These are phyloP conservation scores for Caenorhabditis doughertyi DNA, from an alignment of 2,888 invertebrate genomes.

Conservation along the genomic window DNA sequence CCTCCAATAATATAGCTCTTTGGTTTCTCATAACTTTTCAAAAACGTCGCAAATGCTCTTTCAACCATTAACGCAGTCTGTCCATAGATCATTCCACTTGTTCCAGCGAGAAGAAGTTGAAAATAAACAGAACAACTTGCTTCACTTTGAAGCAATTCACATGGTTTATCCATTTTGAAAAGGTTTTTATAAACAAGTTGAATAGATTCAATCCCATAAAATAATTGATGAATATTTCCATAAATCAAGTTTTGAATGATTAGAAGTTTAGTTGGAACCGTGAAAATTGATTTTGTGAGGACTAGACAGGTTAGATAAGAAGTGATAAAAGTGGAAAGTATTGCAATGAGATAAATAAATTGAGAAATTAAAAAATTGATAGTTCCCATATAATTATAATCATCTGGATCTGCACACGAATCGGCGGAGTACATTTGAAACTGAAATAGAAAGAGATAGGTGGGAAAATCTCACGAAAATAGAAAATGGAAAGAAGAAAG, in stretches of 20 bases:
- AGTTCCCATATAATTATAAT: not conserved
- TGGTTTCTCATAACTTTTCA: not conserved
- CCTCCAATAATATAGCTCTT: not conserved
- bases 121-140: slow-evolving; percentile 15
- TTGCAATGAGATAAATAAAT: not conserved
- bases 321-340: not conserved
- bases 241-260: slow-evolving; percentile 25
- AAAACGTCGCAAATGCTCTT: slow-evolving; percentile 22
- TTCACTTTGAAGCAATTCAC: slow-evolving; percentile 14
- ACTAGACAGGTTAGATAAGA: not conserved
- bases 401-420: not conserved
- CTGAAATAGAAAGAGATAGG: no score
- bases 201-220: slow-evolving; percentile 7
- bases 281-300: slow-evolving; percentile 27
- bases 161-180: slow-evolving; percentile 6
- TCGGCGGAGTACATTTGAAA: no score
- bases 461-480: no score
- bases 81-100: slow-evolving; percentile 40
- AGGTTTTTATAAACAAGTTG: slow-evolving; percentile 18
- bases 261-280: slow-evolving; percentile 16
- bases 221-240: slow-evolving; percentile 31
- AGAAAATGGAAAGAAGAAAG: no score
- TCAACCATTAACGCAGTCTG: slow-evolving; percentile 43
- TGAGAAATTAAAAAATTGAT: slow-evolving; percentile 1
- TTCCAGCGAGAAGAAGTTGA: not conserved